Base-by-base conservation (phyloP, 1,140 invertebrate species). In the Pinna nobilis region DNA sequence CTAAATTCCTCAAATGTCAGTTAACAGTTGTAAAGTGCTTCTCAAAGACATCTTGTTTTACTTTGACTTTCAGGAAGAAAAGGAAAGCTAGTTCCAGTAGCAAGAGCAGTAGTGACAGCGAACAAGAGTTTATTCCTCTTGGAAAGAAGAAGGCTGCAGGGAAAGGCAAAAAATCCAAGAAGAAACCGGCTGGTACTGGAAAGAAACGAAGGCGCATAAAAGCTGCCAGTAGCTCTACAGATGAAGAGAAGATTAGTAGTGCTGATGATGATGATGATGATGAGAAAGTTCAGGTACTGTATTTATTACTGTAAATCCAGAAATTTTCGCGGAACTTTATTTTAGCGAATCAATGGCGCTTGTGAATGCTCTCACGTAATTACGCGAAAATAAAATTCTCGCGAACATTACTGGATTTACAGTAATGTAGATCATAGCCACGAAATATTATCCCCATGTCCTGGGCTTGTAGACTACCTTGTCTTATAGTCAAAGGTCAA, bases 191-290 rank as follows among this genome's bases (percentile, higher is more conserved):
- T 15, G 30, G 51, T 39, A 53, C 69, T 65, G 57, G 66, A 51
- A 75, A 60, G 55, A 60, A 74, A 63, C 30, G 70, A 60, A 35
- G 65, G 32, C 50, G 65, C 35, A 72, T 70, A 25, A 76, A 55
- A 37, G 44, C 55, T 33, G 44, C 44, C 18, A 50, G 32, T 30
- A 50, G 53, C 3, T 71, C 68, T 18, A 47, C 44, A 3, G 73
- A 66, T 49, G 67, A 44, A 15, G 60, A 75, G 35, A 49, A 55
- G 13, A 44, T 20, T 3, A n/a, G 44, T n/a, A 15, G 64, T 13
- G 37, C 49, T n/a, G 57, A 65, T 18, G 73, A 41, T 41, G 70
- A 67, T 33, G 68, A 69, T 59, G 69, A 59, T 30, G 55, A n/a
- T n/a, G n/a, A n/a, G n/a, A n/a, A n/a, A n/a, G n/a, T n/a, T n/a